phyloP scores from a whole-genome alignment of 2,113 vertebrate species.

The Prietella phreatophila region DNA sequence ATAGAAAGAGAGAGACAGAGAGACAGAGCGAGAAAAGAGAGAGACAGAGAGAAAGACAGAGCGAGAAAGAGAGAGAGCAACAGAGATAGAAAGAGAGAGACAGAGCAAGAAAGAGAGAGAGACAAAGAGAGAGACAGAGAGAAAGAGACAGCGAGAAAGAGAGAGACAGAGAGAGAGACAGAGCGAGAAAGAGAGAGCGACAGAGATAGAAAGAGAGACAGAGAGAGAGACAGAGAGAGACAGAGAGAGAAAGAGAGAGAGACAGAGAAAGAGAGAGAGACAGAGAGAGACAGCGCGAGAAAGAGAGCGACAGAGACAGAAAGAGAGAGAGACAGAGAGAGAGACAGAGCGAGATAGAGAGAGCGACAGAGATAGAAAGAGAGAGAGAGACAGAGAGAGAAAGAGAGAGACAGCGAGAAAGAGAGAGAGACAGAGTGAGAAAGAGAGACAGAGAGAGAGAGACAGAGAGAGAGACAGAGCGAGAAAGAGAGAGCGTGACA shows the following conservation, averaged over 20 bases:
- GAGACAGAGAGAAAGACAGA: too few relatives aligned
- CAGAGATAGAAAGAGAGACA: too few relatives aligned
- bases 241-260: too few relatives aligned
- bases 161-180: too few relatives aligned
- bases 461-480: background rate
- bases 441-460: background rate
- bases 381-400: background rate
- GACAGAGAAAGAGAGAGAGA: too few relatives aligned
- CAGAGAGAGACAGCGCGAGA: background rate
- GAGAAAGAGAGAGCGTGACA: background rate
- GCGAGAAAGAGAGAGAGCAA: too few relatives aligned
- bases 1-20: too few relatives aligned
- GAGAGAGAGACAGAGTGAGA: background rate
- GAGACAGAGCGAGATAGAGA: background rate
- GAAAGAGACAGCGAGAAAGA: too few relatives aligned
- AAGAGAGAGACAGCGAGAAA: background rate
- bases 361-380: background rate
- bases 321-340: background rate
- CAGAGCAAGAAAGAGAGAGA: background rate
- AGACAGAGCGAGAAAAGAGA: too few relatives aligned
- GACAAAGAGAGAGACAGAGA: background rate
- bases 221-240: too few relatives aligned
- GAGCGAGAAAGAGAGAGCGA: too few relatives aligned
- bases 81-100: too few relatives aligned
- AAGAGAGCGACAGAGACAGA: background rate